Conservation (phyloP, 2,797 vertebrate genomes). For the Parambassis ranga region DNA sequence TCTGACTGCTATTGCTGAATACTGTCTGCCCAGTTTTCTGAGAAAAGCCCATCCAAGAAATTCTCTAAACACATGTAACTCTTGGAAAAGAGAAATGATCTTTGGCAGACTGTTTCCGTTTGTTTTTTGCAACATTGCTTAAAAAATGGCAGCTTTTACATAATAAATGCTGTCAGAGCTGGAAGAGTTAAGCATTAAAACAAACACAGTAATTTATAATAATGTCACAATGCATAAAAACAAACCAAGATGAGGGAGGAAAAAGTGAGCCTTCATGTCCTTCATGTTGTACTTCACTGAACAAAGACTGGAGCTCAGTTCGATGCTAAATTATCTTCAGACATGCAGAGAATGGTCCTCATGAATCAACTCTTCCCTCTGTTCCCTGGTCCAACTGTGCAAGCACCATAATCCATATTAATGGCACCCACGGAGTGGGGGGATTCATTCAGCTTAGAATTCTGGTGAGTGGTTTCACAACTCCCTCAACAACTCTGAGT, state of each 20-base stretch:
- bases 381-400: slow-evolving; percentile 22
- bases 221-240: slow-evolving; percentile 27
- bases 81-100: slow-evolving; percentile 9
- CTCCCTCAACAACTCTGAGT: neutral
- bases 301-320: slow-evolving; percentile 9
- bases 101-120: neutral
- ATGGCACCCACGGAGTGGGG: slow-evolving; percentile 7
- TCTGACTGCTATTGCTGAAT: neutral
- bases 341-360: slow-evolving; percentile 16
- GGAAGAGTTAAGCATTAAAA: slow-evolving; percentile 14
- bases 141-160: neutral
- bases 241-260: slow-evolving; percentile 25
- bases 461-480: slow-evolving; percentile 12
- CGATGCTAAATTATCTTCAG: slow-evolving; percentile 21
- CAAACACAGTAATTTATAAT: slow-evolving; percentile 34
- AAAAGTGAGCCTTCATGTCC: slow-evolving; percentile 11
- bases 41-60: neutral
- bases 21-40: neutral
- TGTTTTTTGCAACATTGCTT: slow-evolving; percentile 10
- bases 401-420: slow-evolving; percentile 33
- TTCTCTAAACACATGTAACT: neutral
- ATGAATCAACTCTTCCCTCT: slow-evolving; percentile 28
- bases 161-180: slow-evolving; percentile 3
- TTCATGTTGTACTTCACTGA: slow-evolving; percentile 27
- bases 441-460: slow-evolving; percentile 23